These are phyloP conservation scores for Microctonus brassicae DNA, from an alignment of 2,888 invertebrate genomes.

Conservation along the genomic window DNA sequence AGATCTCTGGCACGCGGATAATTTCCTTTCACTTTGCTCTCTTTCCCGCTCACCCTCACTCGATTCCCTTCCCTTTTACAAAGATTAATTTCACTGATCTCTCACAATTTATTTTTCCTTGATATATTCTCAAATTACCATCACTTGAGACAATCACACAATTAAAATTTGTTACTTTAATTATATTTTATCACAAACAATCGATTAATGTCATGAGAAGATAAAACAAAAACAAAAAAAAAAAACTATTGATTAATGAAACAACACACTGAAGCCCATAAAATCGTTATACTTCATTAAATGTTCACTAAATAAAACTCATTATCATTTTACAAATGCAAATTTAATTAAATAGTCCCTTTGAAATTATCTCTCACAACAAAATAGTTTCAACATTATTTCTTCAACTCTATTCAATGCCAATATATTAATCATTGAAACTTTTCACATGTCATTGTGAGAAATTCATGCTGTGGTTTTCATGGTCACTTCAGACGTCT, in stretches of 20 bases:
- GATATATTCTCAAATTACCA: background rate
- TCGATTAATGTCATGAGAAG: background rate
- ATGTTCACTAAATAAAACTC: background rate
- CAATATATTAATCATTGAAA: background rate
- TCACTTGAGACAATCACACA: background rate
- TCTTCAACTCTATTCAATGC: background rate
- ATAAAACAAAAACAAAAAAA: background rate
- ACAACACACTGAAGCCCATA: background rate
- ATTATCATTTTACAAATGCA: background rate
- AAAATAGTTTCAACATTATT: background rate
- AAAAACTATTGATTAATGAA: background rate
- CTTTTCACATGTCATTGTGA: background rate
- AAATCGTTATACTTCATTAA: background rate
- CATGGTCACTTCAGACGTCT: background rate
- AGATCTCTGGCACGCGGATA: background rate
- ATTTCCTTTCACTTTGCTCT: background rate
- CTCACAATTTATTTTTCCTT: background rate
- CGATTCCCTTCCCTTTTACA: background rate
- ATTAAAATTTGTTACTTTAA: background rate
- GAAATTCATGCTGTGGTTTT: background rate
- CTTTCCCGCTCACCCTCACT: slow-evolving; percentile 4
- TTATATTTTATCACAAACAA: background rate
- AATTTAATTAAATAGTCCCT: background rate
- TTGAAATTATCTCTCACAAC: background rate
- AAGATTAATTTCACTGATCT: slow-evolving; percentile 1